Evolutionary conservation across 2,888 invertebrate species (phyloP).

Genomic region (Axea sp.): DNA sequence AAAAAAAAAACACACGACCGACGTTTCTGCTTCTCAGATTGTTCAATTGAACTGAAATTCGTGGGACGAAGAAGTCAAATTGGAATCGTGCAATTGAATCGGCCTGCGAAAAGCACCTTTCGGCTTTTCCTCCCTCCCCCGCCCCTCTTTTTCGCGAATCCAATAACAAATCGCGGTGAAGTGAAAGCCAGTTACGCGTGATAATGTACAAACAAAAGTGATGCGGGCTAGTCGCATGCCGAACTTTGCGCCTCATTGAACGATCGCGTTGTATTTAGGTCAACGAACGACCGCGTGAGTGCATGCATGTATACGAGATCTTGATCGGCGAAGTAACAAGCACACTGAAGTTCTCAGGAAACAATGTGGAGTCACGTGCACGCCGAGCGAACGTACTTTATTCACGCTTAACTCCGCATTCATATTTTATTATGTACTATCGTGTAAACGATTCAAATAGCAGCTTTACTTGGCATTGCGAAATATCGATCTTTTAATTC

Average conservation of each 20-base stretch:
- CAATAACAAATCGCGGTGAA: conserved; percentile 16
- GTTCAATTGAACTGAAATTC: not conserved
- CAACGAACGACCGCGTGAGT: conserved; percentile 65
- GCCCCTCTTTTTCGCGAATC: conserved; percentile 10
- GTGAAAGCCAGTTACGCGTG: conserved; percentile 33
- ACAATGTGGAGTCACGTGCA: conserved; percentile 65
- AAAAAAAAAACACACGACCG: too few relatives aligned
- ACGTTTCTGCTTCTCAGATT: too few relatives aligned
- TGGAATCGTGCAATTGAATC: not conserved
- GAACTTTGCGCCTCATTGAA: conserved; percentile 54
- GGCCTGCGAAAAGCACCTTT: conserved; percentile 7
- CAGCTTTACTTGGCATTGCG: conserved; percentile 14
- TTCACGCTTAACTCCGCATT: conserved; percentile 54
- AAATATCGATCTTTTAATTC: conserved; percentile 48
- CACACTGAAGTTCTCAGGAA: conserved; percentile 56
- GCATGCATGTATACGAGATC: conserved; percentile 53
- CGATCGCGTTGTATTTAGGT: conserved; percentile 65
- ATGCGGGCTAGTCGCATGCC: conserved; percentile 49
- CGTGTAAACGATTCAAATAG: conserved; percentile 39
- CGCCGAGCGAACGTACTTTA: conserved; percentile 36
- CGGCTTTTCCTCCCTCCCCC: too few relatives aligned
- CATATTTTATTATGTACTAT: conserved; percentile 47
- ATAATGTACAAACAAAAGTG: conserved; percentile 37
- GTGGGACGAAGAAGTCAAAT: not conserved
- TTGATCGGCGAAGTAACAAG: conserved; percentile 54